A percentile compares a stretch with the other conserved stretches of the same genome.
phyloP scores from a whole-genome alignment of 2,888 invertebrate species.

The Amphimallon solstitiale region DNA sequence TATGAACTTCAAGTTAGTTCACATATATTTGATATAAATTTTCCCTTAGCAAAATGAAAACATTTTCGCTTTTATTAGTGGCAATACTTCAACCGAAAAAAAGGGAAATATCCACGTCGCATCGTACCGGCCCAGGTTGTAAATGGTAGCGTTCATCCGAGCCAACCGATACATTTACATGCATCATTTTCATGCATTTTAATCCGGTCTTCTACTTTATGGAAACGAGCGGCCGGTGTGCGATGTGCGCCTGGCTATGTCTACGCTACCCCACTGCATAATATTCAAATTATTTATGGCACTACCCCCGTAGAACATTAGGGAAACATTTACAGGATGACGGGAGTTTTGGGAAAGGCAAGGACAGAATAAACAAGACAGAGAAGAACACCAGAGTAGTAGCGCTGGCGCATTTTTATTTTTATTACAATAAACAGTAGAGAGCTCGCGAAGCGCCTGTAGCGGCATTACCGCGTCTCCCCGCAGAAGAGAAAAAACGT shows the following conservation, averaged over 20 bases:
- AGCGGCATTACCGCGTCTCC: constrained; percentile 4
- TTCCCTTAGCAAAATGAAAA: no score
- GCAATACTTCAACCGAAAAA: neutral
- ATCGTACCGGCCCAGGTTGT: neutral
- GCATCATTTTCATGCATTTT: constrained; percentile 34
- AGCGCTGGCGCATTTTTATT: constrained; percentile 45
- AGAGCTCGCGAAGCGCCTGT: constrained; percentile 49
- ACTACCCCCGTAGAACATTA: constrained; percentile 55
- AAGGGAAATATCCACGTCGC: neutral
- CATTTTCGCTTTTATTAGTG: no score
- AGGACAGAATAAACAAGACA: no score
- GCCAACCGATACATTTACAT: constrained; percentile 16
- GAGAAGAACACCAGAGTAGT: neutral
- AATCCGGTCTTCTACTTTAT: constrained; percentile 37
- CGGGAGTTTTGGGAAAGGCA: constrained; percentile 41
- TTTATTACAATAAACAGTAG: constrained; percentile 58
- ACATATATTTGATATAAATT: no score
- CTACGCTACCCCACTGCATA: neutral
- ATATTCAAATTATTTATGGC: constrained; percentile 56
- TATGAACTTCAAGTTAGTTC: no score
- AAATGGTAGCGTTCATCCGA: constrained; percentile 11
- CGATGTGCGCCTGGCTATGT: neutral
- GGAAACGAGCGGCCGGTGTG: constrained; percentile 43
- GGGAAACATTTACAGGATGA: constrained; percentile 55
- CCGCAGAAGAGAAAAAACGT: constrained; percentile 43